phyloP scores from a whole-genome alignment of 2,113 vertebrate genomes.

The Pluvianellus socialis region DNA sequence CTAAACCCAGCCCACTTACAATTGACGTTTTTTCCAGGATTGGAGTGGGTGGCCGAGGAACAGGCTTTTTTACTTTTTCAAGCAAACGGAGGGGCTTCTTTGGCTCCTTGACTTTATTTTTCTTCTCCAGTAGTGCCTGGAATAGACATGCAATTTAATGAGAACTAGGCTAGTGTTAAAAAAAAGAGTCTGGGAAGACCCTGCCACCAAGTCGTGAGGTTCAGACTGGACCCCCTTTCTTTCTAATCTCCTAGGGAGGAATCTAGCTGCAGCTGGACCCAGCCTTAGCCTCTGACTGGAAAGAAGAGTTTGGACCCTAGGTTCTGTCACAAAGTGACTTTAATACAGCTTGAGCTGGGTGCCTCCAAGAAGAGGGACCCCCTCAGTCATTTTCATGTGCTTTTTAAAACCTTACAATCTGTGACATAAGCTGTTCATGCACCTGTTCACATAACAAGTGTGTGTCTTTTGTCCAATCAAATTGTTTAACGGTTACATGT shows the following conservation, averaged over 20 bases:
- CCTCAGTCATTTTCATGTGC: background rate
- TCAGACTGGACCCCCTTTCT: background rate
- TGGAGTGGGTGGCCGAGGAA: constrained; percentile 80
- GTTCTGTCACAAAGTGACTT: background rate
- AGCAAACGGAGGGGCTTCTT: constrained; percentile 73
- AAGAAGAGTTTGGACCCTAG: background rate
- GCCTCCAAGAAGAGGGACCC: background rate
- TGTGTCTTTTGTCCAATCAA: background rate
- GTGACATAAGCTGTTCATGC: background rate
- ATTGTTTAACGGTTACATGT: background rate
- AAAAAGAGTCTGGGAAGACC: background rate
- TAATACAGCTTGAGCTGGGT: background rate
- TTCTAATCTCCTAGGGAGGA: background rate
- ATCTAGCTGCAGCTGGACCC: background rate
- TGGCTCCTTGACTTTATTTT: constrained; percentile 31
- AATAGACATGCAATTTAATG: background rate
- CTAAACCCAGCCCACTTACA: constrained; percentile 71
- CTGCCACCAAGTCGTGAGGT: background rate
- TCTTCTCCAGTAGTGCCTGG: constrained; percentile 80
- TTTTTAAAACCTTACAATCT: background rate
- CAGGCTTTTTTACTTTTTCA: constrained; percentile 74
- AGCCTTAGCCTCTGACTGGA: background rate
- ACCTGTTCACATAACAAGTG: background rate
- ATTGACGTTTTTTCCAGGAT: constrained; percentile 73
- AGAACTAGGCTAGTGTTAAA: background rate